Conservation (phyloP, 23 tunicate species). For the Clavelina lepadiformis region DNA sequence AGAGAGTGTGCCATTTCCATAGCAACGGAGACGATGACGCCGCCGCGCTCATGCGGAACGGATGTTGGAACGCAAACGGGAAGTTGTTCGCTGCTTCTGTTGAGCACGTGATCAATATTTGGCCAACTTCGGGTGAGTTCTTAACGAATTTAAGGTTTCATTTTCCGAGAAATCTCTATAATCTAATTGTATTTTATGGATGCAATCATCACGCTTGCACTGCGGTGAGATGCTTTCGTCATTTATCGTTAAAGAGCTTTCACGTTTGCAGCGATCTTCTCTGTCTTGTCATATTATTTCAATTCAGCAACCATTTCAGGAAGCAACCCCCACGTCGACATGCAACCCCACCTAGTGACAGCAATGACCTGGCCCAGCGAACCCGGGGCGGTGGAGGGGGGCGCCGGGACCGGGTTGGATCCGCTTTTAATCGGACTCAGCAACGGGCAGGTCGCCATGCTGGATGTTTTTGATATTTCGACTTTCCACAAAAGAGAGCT, state of each 20-base stretch:
- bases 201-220: too few relatives aligned
- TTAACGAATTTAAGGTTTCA: too few relatives aligned
- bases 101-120: slow-evolving; percentile 54
- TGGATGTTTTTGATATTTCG: slow-evolving; percentile 77
- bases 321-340: slow-evolving; percentile 40
- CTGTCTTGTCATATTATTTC: too few relatives aligned
- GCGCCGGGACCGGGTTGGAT: slow-evolving; percentile 66
- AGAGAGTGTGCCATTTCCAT: slow-evolving; percentile 26
- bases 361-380: slow-evolving; percentile 58
- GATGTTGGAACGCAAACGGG: slow-evolving; percentile 79
- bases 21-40: slow-evolving; percentile 17
- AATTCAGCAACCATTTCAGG: slow-evolving; percentile 19
- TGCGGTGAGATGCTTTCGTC: too few relatives aligned
- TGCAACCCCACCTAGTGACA: slow-evolving; percentile 45
- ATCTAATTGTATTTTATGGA: too few relatives aligned
- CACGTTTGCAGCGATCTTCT: too few relatives aligned
- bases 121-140: slow-evolving; percentile 61
- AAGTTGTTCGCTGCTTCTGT: slow-evolving; percentile 68
- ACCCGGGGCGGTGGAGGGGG: slow-evolving; percentile 61
- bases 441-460: slow-evolving; percentile 49
- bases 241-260: too few relatives aligned
- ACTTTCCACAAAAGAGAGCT: slow-evolving; percentile 59
- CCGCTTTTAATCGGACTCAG: slow-evolving; percentile 52
- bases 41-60: slow-evolving; percentile 3
- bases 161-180: too few relatives aligned